Evolutionary conservation across 1,140 invertebrate species (phyloP), one percentile per base, ranked within the genome.

Genomic region (Euura lappo): DNA sequence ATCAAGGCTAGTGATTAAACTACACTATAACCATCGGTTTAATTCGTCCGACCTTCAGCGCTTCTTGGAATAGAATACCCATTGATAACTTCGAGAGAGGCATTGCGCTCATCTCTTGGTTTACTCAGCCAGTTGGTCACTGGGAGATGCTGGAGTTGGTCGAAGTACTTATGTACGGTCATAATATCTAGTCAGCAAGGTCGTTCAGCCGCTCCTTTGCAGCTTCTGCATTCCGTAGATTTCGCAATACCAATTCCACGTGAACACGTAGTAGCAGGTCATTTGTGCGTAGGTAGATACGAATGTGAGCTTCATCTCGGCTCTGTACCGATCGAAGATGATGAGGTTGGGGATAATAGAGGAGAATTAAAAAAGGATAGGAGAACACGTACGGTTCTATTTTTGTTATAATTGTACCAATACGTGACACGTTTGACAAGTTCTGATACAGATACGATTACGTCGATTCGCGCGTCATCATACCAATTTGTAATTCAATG

Each of bases 401-500:
- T 28, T 28, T 28, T 28, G 28, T 28, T 28, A 28, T 28, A 28
- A 28, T 28, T 28, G 28, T 28, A 28, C 28, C 28, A 28, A 28
- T 28, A 28, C 28, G 28, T 60, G 3, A n/a, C 6, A 60, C 13
- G 51, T n/a, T 8, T 11, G 51, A 60, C 51, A 60, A n/a, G 51
- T n/a, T 60, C 8, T 6, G 51, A 60, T 60, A 8, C 51, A 60
- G 13, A 60, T 6, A 60, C 51, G 3, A 60, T 60, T 8, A 60
- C 13, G 51, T 60, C 13, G 51, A 8, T 11, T 8, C 51, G 51
- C 51, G 3, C 51, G 51, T 60, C 51, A 60, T n/a, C 13, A 3
- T 60, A 60, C 8, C 51, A 60, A 60, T 60, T 60, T 60, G 51
- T n/a, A n/a, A 60, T 60, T 60, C 51, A 60, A 60, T n/a, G 51